These are phyloP conservation scores for Iselma pallidipennis DNA, from an alignment of 2,888 invertebrate species.

Conservation along the genomic window DNA sequence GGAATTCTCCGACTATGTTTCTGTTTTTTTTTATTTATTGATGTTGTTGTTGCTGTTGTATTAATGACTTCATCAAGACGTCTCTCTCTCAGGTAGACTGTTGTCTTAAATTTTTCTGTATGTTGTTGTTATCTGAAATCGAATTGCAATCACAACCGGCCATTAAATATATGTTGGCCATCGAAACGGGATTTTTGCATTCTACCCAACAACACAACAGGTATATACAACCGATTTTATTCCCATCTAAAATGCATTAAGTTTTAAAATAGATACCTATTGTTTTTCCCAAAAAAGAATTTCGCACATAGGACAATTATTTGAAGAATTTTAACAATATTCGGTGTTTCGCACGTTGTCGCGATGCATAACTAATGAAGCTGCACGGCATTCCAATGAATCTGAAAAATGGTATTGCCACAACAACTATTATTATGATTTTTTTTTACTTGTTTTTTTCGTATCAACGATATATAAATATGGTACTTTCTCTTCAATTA, in stretches of 20 bases:
- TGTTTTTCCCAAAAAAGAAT: background rate
- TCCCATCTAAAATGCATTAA: background rate
- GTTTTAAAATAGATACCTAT: background rate
- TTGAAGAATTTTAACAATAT: background rate
- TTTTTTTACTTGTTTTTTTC: background rate
- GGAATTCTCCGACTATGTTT: background rate
- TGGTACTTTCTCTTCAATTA: background rate
- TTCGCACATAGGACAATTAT: conserved; percentile 1
- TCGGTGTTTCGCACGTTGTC: conserved; percentile 29
- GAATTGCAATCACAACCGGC: background rate
- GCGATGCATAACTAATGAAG: conserved; percentile 35
- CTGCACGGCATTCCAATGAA: conserved; percentile 32
- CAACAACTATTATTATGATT: background rate
- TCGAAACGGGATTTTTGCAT: background rate
- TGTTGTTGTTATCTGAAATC: background rate
- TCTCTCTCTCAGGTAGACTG: background rate
- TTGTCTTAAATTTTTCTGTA: background rate
- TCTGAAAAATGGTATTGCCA: conserved; percentile 25
- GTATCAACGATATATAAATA: background rate
- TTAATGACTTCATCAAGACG: conserved; percentile 11
- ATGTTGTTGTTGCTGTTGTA: background rate
- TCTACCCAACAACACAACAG: conserved; percentile 1
- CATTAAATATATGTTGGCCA: conserved; percentile 1
- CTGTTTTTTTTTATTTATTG: background rate
- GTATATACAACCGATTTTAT: background rate